Evolutionary conservation across 2,888 invertebrate genomes (phyloP), one percentile per base, ranked within the genome.

Genomic region (Julus scandinavius): DNA sequence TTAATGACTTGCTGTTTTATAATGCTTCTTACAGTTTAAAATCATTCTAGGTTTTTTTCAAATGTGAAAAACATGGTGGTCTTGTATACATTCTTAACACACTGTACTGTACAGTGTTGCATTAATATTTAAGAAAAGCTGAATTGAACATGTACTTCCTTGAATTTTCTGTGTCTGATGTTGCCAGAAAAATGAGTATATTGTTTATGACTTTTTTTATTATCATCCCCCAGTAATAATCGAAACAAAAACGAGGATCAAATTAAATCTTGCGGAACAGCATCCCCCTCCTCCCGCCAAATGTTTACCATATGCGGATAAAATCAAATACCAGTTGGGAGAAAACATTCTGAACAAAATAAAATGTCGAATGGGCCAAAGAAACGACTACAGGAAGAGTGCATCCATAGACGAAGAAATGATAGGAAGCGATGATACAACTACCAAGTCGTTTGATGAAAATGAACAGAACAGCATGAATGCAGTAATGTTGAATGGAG

Each of bases 271-370:
- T 29, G 15, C 80, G 85, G 85, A 85, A 50, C 41, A 38, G 40
- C 87, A 58, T 9, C 87, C 87, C 3, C 41, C n/a, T 41, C 40
- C 54, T 54, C 87, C 87, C 58, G 87, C 58, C 13, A 50, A 54
- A 63, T 87, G 87, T 11, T 58, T 87, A n/a, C 87, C 87, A 29
- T 49, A 17, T 41, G 87, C 63, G 50, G 63, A 87, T 11, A 87
- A 20, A 54, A 38, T 87, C 7, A 87, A 58, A 63, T 50, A 87
- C n/a, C 50, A 87, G n/a, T 63, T 87, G 38, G 87, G 87, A n/a
- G 41, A 50, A 58, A 58, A 38, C 40, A 58, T 63, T 87, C 29
- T 87, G 50, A 40, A 87, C n/a, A 87, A 87, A n/a, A 87, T 87
- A 20, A 85, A 85, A 54, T 85, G 13, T 15, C 85, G 85, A 45